Percentiles rank a stretch among this genome's conserved stretches.
phyloP scores from a whole-genome alignment of 2,888 invertebrate genomes.

The Cerceris rybyensis region DNA sequence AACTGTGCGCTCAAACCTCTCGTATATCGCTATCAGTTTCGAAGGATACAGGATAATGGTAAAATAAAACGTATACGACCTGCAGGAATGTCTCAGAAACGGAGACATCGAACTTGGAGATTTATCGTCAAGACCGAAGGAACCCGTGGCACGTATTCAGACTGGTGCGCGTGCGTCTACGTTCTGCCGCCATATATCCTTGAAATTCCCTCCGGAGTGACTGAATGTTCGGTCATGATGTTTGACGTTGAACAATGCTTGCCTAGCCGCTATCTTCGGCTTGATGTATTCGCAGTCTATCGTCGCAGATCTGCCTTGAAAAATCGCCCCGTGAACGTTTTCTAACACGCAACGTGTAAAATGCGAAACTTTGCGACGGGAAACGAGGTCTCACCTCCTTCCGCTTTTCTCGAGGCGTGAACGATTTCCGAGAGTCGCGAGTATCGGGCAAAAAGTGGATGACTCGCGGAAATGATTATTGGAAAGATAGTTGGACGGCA shows the following conservation, averaged over 20 bases:
- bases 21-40: constrained; percentile 44
- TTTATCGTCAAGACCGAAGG: constrained; percentile 45
- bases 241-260: constrained; percentile 60
- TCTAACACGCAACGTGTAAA: constrained; percentile 22
- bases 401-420: neutral
- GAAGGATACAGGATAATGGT: constrained; percentile 52
- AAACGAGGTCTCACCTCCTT: constrained; percentile 41
- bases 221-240: constrained; percentile 32
- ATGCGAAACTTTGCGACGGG: constrained; percentile 15
- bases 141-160: constrained; percentile 4
- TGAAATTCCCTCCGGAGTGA: constrained; percentile 23
- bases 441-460: neutral
- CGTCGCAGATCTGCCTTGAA: constrained; percentile 49
- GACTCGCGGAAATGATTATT: neutral
- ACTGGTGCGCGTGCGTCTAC: neutral
- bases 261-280: constrained; percentile 31
- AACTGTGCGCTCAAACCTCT: constrained; percentile 21
- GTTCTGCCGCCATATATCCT: neutral
- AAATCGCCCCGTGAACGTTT: constrained; percentile 49
- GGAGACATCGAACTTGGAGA: constrained; percentile 60
- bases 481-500: too few species aligned
- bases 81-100: constrained; percentile 34
- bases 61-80: constrained; percentile 49
- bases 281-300: constrained; percentile 44
- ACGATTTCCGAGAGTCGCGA: neutral